These are phyloP conservation scores for Hypolimnas misippus DNA, from an alignment of 2,888 invertebrate species.

Conservation along the genomic window DNA sequence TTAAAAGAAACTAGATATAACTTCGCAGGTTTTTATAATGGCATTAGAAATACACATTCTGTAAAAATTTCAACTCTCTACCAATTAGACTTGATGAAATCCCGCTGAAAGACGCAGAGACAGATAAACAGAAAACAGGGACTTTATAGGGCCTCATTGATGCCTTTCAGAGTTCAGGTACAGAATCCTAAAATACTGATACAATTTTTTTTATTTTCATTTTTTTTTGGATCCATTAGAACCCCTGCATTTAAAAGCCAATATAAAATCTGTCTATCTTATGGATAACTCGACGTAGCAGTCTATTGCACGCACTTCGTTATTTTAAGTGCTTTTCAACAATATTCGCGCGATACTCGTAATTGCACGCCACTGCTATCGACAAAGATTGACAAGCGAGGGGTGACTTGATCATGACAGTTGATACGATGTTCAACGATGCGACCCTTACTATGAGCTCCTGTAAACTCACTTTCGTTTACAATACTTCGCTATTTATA, in stretches of 20 bases:
- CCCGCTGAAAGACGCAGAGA: no score
- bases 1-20: no score
- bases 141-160: no score
- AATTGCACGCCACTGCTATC: constrained; percentile 2
- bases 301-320: constrained; percentile 4
- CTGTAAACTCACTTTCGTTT: neutral
- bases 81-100: no score
- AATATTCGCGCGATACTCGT: neutral
- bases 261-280: neutral
- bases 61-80: no score
- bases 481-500: neutral
- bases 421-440: neutral
- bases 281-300: neutral
- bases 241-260: neutral
- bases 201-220: neutral
- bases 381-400: constrained; percentile 10
- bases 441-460: neutral
- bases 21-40: no score
- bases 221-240: neutral
- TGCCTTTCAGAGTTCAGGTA: no score
- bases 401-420: constrained; percentile 2
- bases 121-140: no score
- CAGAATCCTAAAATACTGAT: no score
- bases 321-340: constrained; percentile 10
- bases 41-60: no score